Conservation (phyloP, 92 coral and sea anemone genomes). For the Metridium senile region DNA sequence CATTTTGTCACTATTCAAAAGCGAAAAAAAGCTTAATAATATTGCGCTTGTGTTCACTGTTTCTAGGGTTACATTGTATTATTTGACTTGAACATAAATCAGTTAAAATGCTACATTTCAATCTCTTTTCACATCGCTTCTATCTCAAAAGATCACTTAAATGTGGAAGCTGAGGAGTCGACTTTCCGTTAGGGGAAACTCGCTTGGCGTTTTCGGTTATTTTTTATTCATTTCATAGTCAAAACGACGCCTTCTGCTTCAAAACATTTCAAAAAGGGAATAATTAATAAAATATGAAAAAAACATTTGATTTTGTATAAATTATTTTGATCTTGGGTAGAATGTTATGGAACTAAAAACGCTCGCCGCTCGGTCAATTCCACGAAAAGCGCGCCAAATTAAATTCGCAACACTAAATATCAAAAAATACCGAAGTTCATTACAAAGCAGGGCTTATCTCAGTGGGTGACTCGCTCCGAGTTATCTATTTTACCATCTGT, state of each 20-base stretch:
- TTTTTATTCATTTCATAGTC: background rate
- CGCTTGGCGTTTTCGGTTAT: background rate
- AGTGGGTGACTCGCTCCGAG: background rate
- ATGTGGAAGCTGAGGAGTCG: too few species aligned
- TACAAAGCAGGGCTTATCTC: background rate
- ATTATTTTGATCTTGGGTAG: background rate
- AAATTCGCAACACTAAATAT: too few species aligned
- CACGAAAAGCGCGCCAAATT: constrained; percentile 13
- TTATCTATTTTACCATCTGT: constrained; percentile 6
- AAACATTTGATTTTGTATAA: background rate
- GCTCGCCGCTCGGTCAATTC: constrained; percentile 6
- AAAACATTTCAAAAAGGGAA: constrained; percentile 11
- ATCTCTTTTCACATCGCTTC: background rate
- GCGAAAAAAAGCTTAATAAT: background rate
- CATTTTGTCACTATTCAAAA: background rate
- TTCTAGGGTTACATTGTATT: background rate
- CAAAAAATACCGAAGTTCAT: background rate
- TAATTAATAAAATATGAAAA: background rate
- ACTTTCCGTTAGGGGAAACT: background rate
- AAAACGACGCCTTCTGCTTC: constrained; percentile 1
- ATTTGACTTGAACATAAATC: background rate
- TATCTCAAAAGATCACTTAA: background rate
- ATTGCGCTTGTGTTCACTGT: background rate
- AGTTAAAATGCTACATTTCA: too few species aligned
- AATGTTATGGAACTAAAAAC: background rate